Conservation (phyloP, 2,797 vertebrate species). For the Oryzias sinensis region DNA sequence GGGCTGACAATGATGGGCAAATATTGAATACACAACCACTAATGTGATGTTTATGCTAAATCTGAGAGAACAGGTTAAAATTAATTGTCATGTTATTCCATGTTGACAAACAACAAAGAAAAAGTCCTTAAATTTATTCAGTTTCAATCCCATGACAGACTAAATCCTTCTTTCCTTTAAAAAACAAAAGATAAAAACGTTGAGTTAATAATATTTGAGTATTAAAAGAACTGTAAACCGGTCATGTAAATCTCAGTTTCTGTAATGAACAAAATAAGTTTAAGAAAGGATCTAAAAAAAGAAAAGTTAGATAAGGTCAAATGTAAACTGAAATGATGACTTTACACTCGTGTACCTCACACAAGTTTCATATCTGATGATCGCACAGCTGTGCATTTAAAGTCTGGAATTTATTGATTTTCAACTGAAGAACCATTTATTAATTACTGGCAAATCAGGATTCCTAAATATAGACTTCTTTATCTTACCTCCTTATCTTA, state of each 20-base stretch:
- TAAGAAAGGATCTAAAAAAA: too few relatives aligned
- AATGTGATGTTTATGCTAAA: constrained; percentile 38
- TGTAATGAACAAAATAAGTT: neutral
- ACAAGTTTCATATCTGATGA: too few relatives aligned
- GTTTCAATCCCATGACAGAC: constrained; percentile 7
- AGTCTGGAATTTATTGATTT: too few relatives aligned
- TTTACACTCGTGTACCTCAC: too few relatives aligned
- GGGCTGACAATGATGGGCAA: constrained; percentile 51
- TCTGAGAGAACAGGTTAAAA: constrained; percentile 26
- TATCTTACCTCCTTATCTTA: too few relatives aligned
- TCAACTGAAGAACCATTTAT: too few relatives aligned
- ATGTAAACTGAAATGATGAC: too few relatives aligned
- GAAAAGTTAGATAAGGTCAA: too few relatives aligned
- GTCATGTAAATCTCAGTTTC: neutral
- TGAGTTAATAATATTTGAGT: constrained; percentile 5
- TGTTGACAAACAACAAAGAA: constrained; percentile 20
- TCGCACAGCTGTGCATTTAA: too few relatives aligned
- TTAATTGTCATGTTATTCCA: constrained; percentile 22
- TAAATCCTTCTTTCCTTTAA: constrained; percentile 8
- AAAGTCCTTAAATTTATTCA: constrained; percentile 6
- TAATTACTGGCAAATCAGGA: too few relatives aligned
- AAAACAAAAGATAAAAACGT: constrained; percentile 15
- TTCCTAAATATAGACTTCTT: too few relatives aligned
- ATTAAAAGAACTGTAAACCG: constrained; percentile 16
- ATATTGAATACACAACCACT: constrained; percentile 50